Percentiles rank a stretch among this genome's conserved stretches.
Evolutionary conservation across 2,888 invertebrate species (phyloP).

Genomic region (Crepidodera aurea): DNA sequence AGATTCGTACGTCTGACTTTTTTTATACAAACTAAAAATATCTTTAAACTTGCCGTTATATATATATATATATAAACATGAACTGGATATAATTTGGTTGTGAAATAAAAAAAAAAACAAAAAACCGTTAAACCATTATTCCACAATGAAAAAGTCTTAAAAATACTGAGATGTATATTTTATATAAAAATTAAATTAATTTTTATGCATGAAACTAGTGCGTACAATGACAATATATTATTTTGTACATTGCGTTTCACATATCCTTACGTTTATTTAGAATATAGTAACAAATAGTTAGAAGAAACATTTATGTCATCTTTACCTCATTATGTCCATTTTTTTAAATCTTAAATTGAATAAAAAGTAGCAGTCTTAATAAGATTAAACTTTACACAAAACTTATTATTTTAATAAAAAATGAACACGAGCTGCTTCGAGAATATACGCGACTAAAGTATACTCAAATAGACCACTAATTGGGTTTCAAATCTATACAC

Average conservation of each 20-base stretch:
- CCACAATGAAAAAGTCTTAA: slow-evolving; percentile 20
- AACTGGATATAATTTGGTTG: slow-evolving; percentile 18
- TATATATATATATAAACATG: slow-evolving; percentile 11
- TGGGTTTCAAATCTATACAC: neutral
- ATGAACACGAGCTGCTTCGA: slow-evolving; percentile 28
- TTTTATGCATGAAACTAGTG: slow-evolving; percentile 32
- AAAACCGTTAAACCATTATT: slow-evolving; percentile 4
- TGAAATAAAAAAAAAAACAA: slow-evolving; percentile 4
- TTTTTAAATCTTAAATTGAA: slow-evolving; percentile 29
- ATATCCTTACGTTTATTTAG: slow-evolving; percentile 48
- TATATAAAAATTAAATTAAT: slow-evolving; percentile 39
- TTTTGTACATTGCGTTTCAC: slow-evolving; percentile 51
- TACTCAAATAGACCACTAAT: neutral
- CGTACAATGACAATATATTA: slow-evolving; percentile 35
- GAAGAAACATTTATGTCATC: slow-evolving; percentile 44
- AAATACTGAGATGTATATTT: slow-evolving; percentile 42
- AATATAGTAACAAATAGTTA: slow-evolving; percentile 47
- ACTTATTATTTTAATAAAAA: slow-evolving; percentile 31
- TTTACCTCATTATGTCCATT: slow-evolving; percentile 29
- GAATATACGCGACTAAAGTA: slow-evolving; percentile 10
- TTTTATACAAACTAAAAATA: slow-evolving; percentile 16
- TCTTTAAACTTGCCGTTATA: slow-evolving; percentile 10
- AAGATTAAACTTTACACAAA: slow-evolving; percentile 33
- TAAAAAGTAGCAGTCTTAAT: slow-evolving; percentile 44
- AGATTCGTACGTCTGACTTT: slow-evolving; percentile 16